Base-by-base conservation (phyloP, 1,140 invertebrate genomes). In the Lepidostoma basale region DNA sequence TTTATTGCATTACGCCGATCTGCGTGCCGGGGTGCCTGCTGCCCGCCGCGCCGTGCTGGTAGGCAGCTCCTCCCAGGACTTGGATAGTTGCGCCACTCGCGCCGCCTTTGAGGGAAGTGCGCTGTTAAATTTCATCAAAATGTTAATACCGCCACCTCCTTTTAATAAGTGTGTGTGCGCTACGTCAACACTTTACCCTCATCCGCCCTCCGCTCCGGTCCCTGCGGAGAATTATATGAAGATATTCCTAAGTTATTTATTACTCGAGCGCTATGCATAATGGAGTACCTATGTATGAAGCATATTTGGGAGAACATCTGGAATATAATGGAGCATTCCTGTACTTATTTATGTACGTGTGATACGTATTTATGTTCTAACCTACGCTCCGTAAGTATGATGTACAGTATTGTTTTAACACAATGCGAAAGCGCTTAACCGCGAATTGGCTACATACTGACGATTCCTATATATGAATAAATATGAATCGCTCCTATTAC, bases 41-140 rank as follows among this genome's bases (percentile, higher is more conserved):
- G 28, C 40, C 52, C 28, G 28, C 28, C 36, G 14, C 18, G n/a
- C 22, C 56, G n/a, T n/a, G n/a, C n/a, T n/a, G n/a, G n/a, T n/a
- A n/a, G n/a, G n/a, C n/a, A 44, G 22, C 64, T 10, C 49, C 3
- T 26, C 2, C 30, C 49, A 2, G 44, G 44, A 1, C 8, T n/a
- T 14, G n/a, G 23, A 62, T 16, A 6, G 36, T 26, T 12, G 22
- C 18, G 36, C 23, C 18, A 14, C 42, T 42, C 16, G 47, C n/a
- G n/a, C 62, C 36, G 68, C 39, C 66, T 22, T 36, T 58, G 16
- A 39, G 39, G 49, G 64, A 66, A 70, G 66, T 63, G 66, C 62
- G 42, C 40, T 56, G 68, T 70, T 58, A 70, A 66, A 70, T 70
- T 70, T 70, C 68, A 66, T 66, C 68, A 70, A 66, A 70, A 66